Evolutionary conservation across 2,797 vertebrate genomes (phyloP).

Genomic region (Gallinago solitaria): DNA sequence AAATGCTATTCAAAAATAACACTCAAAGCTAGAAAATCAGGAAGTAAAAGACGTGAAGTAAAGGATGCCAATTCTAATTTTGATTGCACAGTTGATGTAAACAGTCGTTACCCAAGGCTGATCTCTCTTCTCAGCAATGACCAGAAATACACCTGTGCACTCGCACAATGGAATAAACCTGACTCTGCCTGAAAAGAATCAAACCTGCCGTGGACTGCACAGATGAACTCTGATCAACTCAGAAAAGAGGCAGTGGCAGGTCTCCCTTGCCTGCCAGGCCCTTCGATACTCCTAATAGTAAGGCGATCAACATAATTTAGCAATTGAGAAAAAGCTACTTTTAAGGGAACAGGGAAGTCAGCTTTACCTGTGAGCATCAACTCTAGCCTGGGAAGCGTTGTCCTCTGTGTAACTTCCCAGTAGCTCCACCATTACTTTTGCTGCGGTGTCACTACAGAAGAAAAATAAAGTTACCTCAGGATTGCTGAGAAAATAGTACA

Average conservation of each 20-base stretch:
- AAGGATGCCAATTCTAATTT: not conserved
- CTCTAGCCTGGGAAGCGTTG: conserved; percentile 96
- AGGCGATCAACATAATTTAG: not conserved
- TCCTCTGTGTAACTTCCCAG: conserved; percentile 99
- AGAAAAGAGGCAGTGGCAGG: not conserved
- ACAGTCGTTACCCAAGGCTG: rapidly evolving
- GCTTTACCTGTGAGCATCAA: conserved; percentile 94
- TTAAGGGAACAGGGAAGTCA: not conserved
- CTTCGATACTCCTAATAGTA: rapidly evolving
- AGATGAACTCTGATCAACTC: not conserved
- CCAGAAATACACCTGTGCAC: not conserved
- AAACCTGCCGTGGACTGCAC: not conserved
- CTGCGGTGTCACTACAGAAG: conserved; percentile 86
- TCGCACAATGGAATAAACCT: not conserved
- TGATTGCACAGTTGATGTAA: not conserved
- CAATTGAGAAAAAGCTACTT: not conserved
- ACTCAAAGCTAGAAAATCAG: not conserved
- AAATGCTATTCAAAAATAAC: not conserved
- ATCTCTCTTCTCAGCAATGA: not conserved
- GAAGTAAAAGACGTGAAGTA: not conserved
- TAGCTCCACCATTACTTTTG: conserved; percentile 98
- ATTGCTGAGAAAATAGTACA: conserved; percentile 12
- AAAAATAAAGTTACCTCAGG: conserved; percentile 22
- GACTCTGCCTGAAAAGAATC: not conserved
- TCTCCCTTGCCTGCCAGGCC: not conserved